Conservation (phyloP, 1,140 invertebrate species). For the Venustaconcha ellipsiformis region DNA sequence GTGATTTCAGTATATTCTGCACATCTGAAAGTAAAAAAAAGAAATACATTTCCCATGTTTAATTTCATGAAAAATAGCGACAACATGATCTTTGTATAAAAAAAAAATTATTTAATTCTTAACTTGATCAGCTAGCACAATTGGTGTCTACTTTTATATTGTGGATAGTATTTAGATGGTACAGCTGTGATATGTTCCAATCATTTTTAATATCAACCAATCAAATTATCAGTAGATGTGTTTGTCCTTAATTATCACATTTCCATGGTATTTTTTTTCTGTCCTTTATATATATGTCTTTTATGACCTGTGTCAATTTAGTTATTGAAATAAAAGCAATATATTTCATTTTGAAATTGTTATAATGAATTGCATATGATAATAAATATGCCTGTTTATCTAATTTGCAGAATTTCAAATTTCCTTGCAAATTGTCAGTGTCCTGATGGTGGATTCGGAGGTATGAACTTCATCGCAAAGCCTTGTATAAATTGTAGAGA, state of each 20-base stretch:
- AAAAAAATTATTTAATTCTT: too few species aligned
- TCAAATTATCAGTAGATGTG: background rate
- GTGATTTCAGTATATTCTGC: too few species aligned
- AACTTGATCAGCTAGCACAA: too few species aligned
- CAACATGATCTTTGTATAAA: too few species aligned
- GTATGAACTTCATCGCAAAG: constrained; percentile 34
- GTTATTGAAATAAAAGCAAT: background rate
- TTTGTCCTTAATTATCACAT: background rate
- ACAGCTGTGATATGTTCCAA: too few species aligned
- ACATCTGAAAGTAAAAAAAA: too few species aligned
- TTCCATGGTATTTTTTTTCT: background rate
- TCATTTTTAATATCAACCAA: too few species aligned
- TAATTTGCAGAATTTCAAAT: constrained; percentile 60
- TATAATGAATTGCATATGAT: background rate
- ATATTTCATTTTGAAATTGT: constrained; percentile 1
- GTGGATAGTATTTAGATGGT: too few species aligned
- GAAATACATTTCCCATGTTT: too few species aligned
- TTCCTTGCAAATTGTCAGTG: constrained; percentile 80
- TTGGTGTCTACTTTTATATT: too few species aligned
- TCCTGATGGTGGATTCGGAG: constrained; percentile 90
- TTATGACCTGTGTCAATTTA: too few species aligned
- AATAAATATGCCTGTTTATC: background rate
- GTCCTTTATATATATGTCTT: background rate
- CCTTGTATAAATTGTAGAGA: background rate
- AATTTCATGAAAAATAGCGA: too few species aligned